Evolutionary conservation across 2,113 vertebrate genomes (phyloP).

Genomic region (Mixornis gularis): DNA sequence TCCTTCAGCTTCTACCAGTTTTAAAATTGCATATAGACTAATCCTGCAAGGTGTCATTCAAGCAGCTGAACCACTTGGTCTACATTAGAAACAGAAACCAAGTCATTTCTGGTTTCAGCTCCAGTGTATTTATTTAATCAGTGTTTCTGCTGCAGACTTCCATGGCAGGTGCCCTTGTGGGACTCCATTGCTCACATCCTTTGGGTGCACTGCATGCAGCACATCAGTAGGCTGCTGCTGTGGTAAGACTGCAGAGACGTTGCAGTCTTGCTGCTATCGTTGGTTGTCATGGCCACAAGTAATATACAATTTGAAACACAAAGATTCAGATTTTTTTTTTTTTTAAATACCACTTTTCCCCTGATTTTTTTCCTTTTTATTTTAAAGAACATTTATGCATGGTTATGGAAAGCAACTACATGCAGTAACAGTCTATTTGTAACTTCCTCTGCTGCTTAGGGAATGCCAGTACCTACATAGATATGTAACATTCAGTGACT

Average conservation of each 20-base stretch:
- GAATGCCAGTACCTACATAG: background rate
- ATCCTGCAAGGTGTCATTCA: background rate
- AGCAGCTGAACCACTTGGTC: background rate
- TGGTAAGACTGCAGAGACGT: conserved; percentile 37
- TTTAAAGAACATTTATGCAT: background rate
- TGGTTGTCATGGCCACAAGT: conserved; percentile 57
- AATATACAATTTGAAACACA: background rate
- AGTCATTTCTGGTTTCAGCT: background rate
- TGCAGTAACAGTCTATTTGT: background rate
- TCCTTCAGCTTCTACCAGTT: background rate
- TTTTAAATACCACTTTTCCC: background rate
- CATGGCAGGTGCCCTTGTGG: background rate
- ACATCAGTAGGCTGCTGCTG: background rate
- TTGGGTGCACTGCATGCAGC: background rate
- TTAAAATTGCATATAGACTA: background rate
- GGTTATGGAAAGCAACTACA: background rate
- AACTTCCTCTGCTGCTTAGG: background rate
- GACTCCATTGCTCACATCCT: background rate
- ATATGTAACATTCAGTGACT: background rate
- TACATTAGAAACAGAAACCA: background rate
- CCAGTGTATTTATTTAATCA: background rate
- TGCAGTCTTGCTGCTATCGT: background rate
- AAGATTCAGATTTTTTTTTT: background rate
- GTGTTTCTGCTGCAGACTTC: background rate
- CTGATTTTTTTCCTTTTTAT: background rate